Conservation (phyloP, 1,140 invertebrate species). For the Drosophila suzukii region DNA sequence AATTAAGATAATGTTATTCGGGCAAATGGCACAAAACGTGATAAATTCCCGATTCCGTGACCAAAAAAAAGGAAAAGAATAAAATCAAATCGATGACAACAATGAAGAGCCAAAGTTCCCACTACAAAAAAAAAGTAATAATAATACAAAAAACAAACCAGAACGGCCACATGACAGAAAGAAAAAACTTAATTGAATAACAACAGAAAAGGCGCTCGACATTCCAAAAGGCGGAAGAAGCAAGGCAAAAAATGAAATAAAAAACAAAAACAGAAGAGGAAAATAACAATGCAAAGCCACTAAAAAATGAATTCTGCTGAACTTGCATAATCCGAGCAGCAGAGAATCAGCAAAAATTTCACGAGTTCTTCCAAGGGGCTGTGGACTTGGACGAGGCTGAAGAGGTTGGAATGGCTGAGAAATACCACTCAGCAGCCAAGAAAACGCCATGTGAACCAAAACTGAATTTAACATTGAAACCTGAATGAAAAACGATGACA, state of each 20-base stretch:
- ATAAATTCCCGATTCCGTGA: slow-evolving; percentile 24
- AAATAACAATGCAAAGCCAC: slow-evolving; percentile 35
- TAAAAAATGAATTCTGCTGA: slow-evolving; percentile 52
- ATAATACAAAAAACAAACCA: slow-evolving; percentile 1
- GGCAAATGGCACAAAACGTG: slow-evolving; percentile 21
- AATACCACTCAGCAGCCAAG: slow-evolving; percentile 11
- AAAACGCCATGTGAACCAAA: slow-evolving; percentile 41
- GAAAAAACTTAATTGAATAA: slow-evolving; percentile 59
- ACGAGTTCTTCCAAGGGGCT: slow-evolving; percentile 26
- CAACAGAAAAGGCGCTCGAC: slow-evolving; percentile 64
- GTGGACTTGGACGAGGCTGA: neutral
- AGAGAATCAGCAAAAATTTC: slow-evolving; percentile 57
- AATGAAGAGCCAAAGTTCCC: slow-evolving; percentile 21
- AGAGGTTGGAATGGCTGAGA: slow-evolving; percentile 5
- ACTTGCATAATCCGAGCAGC: slow-evolving; percentile 65
- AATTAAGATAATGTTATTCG: slow-evolving; percentile 19
- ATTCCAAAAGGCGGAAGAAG: slow-evolving; percentile 55
- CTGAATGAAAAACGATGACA: slow-evolving; percentile 42
- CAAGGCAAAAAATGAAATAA: slow-evolving; percentile 14
- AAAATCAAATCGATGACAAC: slow-evolving; percentile 39
- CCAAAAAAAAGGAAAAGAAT: slow-evolving; percentile 10
- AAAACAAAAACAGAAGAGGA: slow-evolving; percentile 16
- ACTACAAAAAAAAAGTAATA: slow-evolving; percentile 18
- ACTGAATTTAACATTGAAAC: slow-evolving; percentile 46
- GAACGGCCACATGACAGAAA: slow-evolving; percentile 8